Base-by-base conservation (phyloP, 2,113 vertebrate species). In the Hypocryptadius cinnamomeus region DNA sequence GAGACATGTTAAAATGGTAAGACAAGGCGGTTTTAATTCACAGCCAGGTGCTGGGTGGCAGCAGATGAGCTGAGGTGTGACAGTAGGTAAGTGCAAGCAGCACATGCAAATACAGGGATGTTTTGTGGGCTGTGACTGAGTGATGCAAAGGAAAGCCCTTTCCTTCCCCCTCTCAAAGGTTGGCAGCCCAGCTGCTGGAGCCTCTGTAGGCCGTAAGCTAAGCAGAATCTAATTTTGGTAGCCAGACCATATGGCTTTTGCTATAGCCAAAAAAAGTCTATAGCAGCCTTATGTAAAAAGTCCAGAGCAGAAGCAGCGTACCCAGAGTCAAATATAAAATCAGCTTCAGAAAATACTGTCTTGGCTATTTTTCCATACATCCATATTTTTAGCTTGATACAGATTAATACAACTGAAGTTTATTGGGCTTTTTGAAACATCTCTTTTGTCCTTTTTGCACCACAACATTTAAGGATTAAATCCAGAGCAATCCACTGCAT, bases 151-250 rank as follows among this genome's bases (percentile, higher is more conserved):
- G 51, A 74, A 70, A 59, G 24, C 20, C 45, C 25, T 53, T 44
- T 56, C 25, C 56, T 78, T 57, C 79, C n/a, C 65, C 44, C 42
- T 54, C 47, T 65, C 7, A 6, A 40, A n/a, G 47, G 71, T 31
- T 0, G 0, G 65, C 27, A 60, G 8, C 2, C 60, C 0, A 1
- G 27, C 57, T 35, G 40, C 44, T 1, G 1, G 21, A 79, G 64
- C 33, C 63, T 83, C 68, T 72, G 40, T 37, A 66, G 72, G 35
- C 39, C 79, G 44, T 22, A 76, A 71, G 53, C 64, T 70, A 54
- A 79, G 44, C 48, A 65, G 61, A 82, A 81, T 54, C 48, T 79
- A 66, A 74, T 83, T 93, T 64, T 79, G 69, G 79, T n/a, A 79
- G 71, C 61, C n/a, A n/a, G 74, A 61, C 74, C 65, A n/a, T 65